These are phyloP conservation scores for Coleophora flavipennella DNA, from an alignment of 2,888 invertebrate species.

Conservation along the genomic window DNA sequence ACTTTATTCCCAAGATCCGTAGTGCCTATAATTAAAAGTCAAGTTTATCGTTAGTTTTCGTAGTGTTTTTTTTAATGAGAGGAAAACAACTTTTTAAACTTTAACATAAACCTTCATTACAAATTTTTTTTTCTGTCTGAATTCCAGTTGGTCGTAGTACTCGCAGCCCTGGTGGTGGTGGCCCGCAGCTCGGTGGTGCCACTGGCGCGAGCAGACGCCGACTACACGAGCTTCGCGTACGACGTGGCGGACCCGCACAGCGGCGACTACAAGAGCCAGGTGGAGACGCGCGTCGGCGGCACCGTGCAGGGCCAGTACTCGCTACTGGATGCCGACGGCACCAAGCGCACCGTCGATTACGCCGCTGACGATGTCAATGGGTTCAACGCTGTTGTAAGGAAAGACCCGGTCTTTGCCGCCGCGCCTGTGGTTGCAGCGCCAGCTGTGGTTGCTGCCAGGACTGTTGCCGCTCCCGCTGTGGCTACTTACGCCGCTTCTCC, in stretches of 20 bases:
- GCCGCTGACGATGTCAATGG: slow-evolving; percentile 41
- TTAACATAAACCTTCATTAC: no score
- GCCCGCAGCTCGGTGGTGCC: slow-evolving; percentile 63
- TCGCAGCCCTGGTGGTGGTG: slow-evolving; percentile 50
- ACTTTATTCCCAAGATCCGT: no score
- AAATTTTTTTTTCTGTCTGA: not conserved
- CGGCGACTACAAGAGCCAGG: slow-evolving; percentile 72
- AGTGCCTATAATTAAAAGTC: no score
- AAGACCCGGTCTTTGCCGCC: slow-evolving; percentile 54
- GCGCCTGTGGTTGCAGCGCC: slow-evolving; percentile 37
- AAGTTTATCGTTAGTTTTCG: no score
- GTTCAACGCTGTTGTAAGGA: slow-evolving; percentile 69
- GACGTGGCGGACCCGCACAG: slow-evolving; percentile 72
- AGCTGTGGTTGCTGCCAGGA: slow-evolving; percentile 26
- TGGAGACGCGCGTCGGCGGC: slow-evolving; percentile 73
- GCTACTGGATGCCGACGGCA: slow-evolving; percentile 71
- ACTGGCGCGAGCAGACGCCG: slow-evolving; percentile 64
- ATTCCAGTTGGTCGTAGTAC: slow-evolving; percentile 54
- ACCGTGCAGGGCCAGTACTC: slow-evolving; percentile 67
- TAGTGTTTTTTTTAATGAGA: no score
- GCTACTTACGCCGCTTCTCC: slow-evolving; percentile 22
- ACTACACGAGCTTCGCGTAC: slow-evolving; percentile 69
- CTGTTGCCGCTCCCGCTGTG: slow-evolving; percentile 27
- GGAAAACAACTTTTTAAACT: no score
- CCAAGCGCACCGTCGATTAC: slow-evolving; percentile 72